Evolutionary conservation across 2,888 invertebrate species (phyloP).

Genomic region (Chrysolina americana): DNA sequence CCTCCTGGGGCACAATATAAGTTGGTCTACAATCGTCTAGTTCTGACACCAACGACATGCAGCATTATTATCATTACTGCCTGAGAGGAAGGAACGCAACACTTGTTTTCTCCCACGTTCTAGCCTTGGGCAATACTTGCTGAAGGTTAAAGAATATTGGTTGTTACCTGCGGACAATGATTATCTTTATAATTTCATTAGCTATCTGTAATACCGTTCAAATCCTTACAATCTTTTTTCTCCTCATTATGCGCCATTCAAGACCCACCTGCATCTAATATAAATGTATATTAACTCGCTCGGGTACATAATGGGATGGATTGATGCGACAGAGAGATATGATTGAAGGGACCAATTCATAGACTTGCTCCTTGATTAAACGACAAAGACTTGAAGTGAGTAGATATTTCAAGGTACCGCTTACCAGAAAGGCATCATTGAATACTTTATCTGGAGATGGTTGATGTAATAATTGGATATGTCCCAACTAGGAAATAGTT

Average conservation of each 20-base stretch:
- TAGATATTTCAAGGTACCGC: background rate
- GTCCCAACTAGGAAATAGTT: no score
- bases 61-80: no score
- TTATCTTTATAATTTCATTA: slow-evolving; percentile 31
- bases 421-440: background rate
- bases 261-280: slow-evolving; percentile 38
- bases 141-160: background rate
- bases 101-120: background rate
- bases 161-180: slow-evolving; percentile 8
- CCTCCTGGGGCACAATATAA: no score
- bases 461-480: no score
- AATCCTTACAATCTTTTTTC: slow-evolving; percentile 11
- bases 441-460: no score
- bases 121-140: background rate
- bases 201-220: slow-evolving; percentile 29
- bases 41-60: no score
- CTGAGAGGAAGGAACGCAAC: no score
- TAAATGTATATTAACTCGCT: slow-evolving; percentile 41
- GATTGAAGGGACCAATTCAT: slow-evolving; percentile 25
- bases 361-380: slow-evolving; percentile 3
- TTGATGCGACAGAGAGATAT: slow-evolving; percentile 16
- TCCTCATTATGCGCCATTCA: slow-evolving; percentile 32
- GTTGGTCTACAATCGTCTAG: no score
- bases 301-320: slow-evolving; percentile 30
- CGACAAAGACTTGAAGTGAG: background rate